Evolutionary conservation across 2,888 invertebrate genomes (phyloP), one percentile per base, ranked within the genome.

Genomic region (Clanis bilineata): DNA sequence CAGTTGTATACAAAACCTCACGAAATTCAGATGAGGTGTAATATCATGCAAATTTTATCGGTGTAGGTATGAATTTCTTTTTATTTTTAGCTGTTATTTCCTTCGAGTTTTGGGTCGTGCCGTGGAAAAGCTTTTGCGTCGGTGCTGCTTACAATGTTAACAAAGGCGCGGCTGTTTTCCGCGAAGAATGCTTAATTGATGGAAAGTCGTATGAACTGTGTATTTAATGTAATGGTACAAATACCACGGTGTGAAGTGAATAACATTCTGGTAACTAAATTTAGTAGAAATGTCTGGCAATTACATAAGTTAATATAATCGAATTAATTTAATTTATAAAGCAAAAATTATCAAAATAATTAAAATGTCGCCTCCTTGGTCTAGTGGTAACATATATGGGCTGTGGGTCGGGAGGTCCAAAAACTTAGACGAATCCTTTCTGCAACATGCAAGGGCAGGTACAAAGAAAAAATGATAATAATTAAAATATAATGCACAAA

Each of bases 31-130:
- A 83, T 83, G 82, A 86, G 82, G 80, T 73, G 81, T 85, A 87
- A 88, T 88, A 86, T 88, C 81, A 89, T 90, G 88, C 83, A 89
- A 89, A 90, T 88, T 85, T 82, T 72, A 70, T 74, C 73, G 79
- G 79, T 80, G 84, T 83, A 83, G 87, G 83, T 83, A 86, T 81
- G 79, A 85, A 86, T 82, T 80, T 82, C 77, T 68, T 85, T 86
- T 83, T 82, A 79, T 82, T 83, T 85, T 82, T 85, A 80, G 72
- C 76, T 77, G 80, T 76, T 72, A 73, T 79, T 86, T 83, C 77
- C 78, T 82, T 82, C 71, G 63, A 67, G 76, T 79, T 80, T 83
- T 68, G 77, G 80, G 79, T 79, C 72, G 80, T 73, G 73, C 77
- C 82, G 79, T 84, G 83, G 85, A 84, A 81, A 86, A 82, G 83